phyloP scores from a whole-genome alignment of 2,797 vertebrate species.

The Tauraco hartlaubi region DNA sequence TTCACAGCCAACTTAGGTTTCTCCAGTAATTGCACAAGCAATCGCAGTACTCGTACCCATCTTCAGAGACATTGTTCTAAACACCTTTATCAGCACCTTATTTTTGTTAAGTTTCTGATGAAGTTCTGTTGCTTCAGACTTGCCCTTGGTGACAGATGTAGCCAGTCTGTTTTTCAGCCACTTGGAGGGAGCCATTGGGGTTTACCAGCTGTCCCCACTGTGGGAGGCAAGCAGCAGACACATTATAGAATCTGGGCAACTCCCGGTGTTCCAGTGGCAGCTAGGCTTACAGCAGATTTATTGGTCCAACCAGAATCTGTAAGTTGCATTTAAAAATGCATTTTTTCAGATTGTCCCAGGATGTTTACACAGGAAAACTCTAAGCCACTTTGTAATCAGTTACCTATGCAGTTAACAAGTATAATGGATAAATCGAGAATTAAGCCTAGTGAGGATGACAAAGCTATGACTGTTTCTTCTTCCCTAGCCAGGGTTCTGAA shows the following conservation, averaged over 20 bases:
- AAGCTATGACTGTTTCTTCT: neutral
- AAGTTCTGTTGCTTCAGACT: neutral
- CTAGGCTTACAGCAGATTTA: neutral
- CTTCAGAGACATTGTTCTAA: neutral
- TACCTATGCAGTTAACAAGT: neutral
- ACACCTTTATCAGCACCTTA: neutral
- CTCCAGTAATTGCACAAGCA: neutral
- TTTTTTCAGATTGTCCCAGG: neutral
- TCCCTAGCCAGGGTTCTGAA: constrained; percentile 90
- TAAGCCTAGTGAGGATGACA: neutral
- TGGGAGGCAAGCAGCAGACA: neutral
- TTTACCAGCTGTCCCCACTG: neutral
- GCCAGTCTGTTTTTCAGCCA: neutral
- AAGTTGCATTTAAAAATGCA: neutral
- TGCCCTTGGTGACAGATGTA: neutral
- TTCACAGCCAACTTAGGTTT: neutral
- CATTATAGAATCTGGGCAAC: neutral
- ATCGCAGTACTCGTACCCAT: neutral
- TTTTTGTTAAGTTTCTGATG: neutral
- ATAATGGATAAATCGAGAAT: neutral
- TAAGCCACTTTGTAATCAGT: neutral
- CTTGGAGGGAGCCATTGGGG: neutral
- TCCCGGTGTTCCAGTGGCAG: neutral
- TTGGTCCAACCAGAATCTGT: neutral
- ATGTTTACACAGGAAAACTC: neutral